Base-by-base conservation (phyloP, 2,797 vertebrate genomes). In the Anguilla megastoma region DNA sequence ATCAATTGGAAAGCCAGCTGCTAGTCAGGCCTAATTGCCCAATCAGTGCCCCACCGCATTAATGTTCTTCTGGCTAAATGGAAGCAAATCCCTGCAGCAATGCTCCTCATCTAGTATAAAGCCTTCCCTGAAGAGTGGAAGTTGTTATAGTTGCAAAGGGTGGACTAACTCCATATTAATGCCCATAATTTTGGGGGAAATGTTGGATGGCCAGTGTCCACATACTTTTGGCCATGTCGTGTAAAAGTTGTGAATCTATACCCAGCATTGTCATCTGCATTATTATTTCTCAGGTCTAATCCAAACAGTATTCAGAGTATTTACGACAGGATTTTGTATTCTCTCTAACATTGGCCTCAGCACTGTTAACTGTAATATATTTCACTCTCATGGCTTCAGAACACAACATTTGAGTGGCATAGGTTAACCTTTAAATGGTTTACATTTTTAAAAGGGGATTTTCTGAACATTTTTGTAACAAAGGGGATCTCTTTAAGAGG, bases 401-500 rank as follows among this genome's bases (percentile, higher is more conserved):
- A 30, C 27, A 74, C 18, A 48, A 52, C n/a, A 86, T 33, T 18
- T 80, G 18, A 84, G 24, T 41, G 16, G 21, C 41, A 27, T 27
- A 41, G 56, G 21, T 79, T 54, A 74, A 87, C 76, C 21, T 80
- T 41, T 24, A 48, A 69, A 7, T 36, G 85, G 4, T 54, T 54
- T 69, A 50, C 10, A 8, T 83, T 79, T 82, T 18, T 66, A 52
- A 83, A 83, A 86, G 79, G 50, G 18, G 21, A 83, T n/a, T 1
- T 30, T 82, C 83, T 86, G 63, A 86, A 24, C 56, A 54, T 33
- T 69, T 54, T 50, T 58, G 33, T 79, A 60, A 36, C 41, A 52
- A 79, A 84, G 52, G 85, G 41, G 85, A n/a, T 6, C 24, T 8
- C 63, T 69, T 21, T 41, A 87, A 69, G 24, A 7, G 58, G 86